phyloP scores from a whole-genome alignment of 2,113 vertebrate species.

The Hucho hucho region DNA sequence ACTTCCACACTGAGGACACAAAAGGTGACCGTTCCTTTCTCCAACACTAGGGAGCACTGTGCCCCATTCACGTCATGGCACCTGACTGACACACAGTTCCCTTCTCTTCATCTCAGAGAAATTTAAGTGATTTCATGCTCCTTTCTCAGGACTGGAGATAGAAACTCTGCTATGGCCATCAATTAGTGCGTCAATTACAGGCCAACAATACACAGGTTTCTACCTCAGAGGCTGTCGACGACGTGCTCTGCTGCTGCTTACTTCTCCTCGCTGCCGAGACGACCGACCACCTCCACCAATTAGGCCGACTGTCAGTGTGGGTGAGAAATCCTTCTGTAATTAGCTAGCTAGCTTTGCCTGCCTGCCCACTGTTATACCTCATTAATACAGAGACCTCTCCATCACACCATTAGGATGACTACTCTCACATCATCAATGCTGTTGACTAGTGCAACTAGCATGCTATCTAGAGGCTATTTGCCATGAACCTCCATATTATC shows the following conservation, averaged over 20 bases:
- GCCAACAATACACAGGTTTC: not conserved
- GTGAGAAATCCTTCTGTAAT: slow-evolving; percentile 24
- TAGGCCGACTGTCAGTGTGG: not conserved
- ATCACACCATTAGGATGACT: too few relatives aligned
- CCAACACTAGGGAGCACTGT: slow-evolving; percentile 30
- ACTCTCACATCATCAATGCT: too few relatives aligned
- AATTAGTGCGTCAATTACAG: not conserved
- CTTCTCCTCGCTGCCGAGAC: too few relatives aligned
- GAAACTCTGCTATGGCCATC: not conserved
- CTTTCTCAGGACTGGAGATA: not conserved
- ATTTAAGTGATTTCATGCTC: slow-evolving; percentile 5
- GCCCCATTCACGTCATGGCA: slow-evolving; percentile 23
- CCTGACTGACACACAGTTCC: slow-evolving; percentile 10
- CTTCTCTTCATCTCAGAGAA: slow-evolving; percentile 10
- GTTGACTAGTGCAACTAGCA: too few relatives aligned
- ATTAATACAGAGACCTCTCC: too few relatives aligned
- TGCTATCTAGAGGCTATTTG: too few relatives aligned
- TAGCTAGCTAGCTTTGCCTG: slow-evolving; percentile 28
- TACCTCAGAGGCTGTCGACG: slow-evolving; percentile 19
- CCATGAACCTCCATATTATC: too few relatives aligned
- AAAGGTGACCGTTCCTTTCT: too few relatives aligned
- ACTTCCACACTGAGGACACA: too few relatives aligned
- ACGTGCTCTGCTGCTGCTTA: too few relatives aligned
- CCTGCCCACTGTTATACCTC: too few relatives aligned
- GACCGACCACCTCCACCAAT: not conserved